phyloP scores from a whole-genome alignment of 2,113 vertebrate genomes.

The Stercorarius parasiticus region DNA sequence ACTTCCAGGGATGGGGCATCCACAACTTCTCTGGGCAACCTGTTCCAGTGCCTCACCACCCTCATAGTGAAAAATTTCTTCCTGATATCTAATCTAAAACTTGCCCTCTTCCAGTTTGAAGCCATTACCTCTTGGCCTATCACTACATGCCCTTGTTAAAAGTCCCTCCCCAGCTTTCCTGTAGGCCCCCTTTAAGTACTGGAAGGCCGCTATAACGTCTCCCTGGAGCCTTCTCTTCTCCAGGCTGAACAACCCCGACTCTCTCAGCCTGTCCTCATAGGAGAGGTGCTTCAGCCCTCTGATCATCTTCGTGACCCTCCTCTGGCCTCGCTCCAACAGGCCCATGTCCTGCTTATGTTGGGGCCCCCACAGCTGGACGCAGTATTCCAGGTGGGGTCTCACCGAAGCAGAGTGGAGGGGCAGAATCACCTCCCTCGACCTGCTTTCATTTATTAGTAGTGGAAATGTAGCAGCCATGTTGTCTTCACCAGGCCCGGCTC shows the following conservation, averaged over 20 bases:
- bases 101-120: not conserved
- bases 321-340: not conserved
- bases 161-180: not conserved
- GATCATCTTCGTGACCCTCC: not conserved
- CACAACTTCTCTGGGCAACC: not conserved
- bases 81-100: not conserved
- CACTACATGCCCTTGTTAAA: not conserved
- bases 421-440: not conserved
- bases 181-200: not conserved
- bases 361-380: not conserved
- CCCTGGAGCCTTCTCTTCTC: not conserved
- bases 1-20: not conserved
- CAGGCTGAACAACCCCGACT: not conserved
- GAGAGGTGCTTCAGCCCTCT: not conserved
- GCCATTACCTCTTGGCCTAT: not conserved
- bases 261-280: not conserved
- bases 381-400: not conserved
- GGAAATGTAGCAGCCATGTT: not conserved
- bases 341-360: not conserved
- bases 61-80: not conserved
- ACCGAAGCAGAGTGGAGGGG: not conserved
- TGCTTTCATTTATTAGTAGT: not conserved
- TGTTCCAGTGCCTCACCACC: not conserved
- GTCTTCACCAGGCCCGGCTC: accelerated
- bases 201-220: not conserved